phyloP scores from a whole-genome alignment of 2,888 invertebrate species.

The Xanthostigma xanthostigma region DNA sequence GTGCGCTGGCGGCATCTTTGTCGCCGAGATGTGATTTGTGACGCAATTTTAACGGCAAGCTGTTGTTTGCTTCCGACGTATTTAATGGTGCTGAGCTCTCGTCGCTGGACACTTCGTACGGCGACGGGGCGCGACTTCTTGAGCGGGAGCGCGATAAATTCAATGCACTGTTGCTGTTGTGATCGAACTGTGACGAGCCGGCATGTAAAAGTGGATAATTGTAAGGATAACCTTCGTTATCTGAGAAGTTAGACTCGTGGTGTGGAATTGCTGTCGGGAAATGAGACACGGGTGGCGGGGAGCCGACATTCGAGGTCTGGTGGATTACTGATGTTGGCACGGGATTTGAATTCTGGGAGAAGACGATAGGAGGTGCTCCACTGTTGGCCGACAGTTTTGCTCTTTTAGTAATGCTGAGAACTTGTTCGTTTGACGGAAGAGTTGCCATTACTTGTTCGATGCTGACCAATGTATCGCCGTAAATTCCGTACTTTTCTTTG shows the following conservation, averaged over 20 bases:
- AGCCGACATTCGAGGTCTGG: conserved; percentile 26
- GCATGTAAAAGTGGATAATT: conserved; percentile 14
- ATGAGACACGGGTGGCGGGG: conserved; percentile 19
- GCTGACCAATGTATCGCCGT: conserved; percentile 72
- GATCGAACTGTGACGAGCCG: conserved; percentile 35
- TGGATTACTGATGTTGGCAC: conserved; percentile 46
- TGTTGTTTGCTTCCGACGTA: conserved; percentile 49
- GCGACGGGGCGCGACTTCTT: conserved; percentile 42
- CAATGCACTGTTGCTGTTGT: conserved; percentile 46
- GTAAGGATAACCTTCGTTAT: conserved; percentile 16
- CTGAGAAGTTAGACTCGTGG: conserved; percentile 26
- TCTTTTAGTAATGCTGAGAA: conserved; percentile 69
- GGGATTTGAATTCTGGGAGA: conserved; percentile 38
- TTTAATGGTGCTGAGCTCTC: conserved; percentile 31
- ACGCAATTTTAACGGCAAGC: conserved; percentile 76
- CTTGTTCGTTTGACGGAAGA: conserved; percentile 70
- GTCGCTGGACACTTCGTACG: conserved; percentile 67
- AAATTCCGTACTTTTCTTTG: conserved; percentile 83
- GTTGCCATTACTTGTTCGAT: conserved; percentile 80
- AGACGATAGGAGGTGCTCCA: conserved; percentile 35
- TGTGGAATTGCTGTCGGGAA: conserved; percentile 3
- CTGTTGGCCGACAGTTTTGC: conserved; percentile 31
- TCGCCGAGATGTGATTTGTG: conserved; percentile 85
- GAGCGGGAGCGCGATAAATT: conserved; percentile 38
- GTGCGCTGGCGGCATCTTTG: conserved; percentile 70